Conservation (phyloP, 2,888 invertebrate genomes). For the Phoronis australis region DNA sequence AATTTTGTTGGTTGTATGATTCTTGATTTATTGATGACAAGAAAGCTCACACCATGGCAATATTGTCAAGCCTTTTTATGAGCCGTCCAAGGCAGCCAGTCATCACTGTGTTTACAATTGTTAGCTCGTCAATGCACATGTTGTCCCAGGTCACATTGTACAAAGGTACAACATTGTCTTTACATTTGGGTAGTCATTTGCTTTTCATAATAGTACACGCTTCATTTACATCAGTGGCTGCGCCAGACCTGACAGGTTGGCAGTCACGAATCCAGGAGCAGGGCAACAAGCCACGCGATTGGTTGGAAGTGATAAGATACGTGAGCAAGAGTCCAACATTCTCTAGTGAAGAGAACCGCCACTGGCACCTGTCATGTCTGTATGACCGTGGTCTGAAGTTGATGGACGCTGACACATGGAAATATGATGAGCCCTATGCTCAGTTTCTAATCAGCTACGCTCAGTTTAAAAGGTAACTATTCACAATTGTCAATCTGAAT, state of each 20-base stretch:
- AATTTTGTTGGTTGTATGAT: too few species aligned
- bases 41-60: too few species aligned
- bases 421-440: slow-evolving; percentile 27
- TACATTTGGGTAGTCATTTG: too few species aligned
- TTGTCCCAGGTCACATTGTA: too few species aligned
- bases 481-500: neutral
- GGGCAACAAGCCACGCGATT: slow-evolving; percentile 33
- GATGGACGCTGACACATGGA: slow-evolving; percentile 18
- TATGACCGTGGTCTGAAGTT: slow-evolving; percentile 32
- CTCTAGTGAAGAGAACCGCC: slow-evolving; percentile 15
- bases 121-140: too few species aligned
- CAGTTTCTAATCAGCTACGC: slow-evolving; percentile 30
- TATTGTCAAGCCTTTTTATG: too few species aligned
- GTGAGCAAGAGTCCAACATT: slow-evolving; percentile 17
- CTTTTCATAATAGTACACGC: too few species aligned
- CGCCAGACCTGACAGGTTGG: slow-evolving; percentile 18
- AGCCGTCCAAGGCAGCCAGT: too few species aligned
- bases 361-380: slow-evolving; percentile 22
- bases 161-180: too few species aligned
- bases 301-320: slow-evolving; percentile 23
- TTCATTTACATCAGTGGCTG: too few species aligned
- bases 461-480: slow-evolving; percentile 27
- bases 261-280: slow-evolving; percentile 19
- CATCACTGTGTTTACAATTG: too few species aligned
- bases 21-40: too few species aligned